Conservation (phyloP, 2,113 vertebrate genomes). For the Oryzias curvinotus region DNA sequence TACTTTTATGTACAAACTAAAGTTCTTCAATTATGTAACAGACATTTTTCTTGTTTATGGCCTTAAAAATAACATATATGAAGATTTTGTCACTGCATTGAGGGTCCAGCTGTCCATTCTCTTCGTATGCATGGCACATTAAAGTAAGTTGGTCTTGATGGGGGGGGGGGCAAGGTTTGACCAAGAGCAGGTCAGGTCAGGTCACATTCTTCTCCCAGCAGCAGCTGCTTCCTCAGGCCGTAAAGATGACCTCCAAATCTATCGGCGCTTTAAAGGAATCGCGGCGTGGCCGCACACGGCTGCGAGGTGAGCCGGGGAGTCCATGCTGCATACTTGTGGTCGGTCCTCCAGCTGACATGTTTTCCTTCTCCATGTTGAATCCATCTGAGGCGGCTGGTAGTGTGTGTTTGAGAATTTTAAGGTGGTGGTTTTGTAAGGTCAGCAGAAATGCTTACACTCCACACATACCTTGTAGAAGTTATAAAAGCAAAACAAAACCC, state of each 20-base stretch:
- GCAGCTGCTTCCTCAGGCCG: slow-evolving; percentile 71
- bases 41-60: too few species aligned
- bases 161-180: slow-evolving; percentile 23
- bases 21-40: too few species aligned
- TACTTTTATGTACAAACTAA: too few species aligned
- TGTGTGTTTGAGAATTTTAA: slow-evolving; percentile 17
- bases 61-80: too few species aligned
- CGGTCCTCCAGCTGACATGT: slow-evolving; percentile 9
- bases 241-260: slow-evolving; percentile 51
- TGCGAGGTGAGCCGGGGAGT: slow-evolving; percentile 13
- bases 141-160: slow-evolving; percentile 6
- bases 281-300: slow-evolving; percentile 15
- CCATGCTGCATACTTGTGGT: slow-evolving; percentile 23
- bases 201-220: slow-evolving; percentile 53
- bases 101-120: slow-evolving; percentile 46
- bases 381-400: not conserved
- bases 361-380: slow-evolving; percentile 10
- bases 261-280: slow-evolving; percentile 47
- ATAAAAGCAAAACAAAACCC: too few species aligned
- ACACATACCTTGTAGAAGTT: too few species aligned
- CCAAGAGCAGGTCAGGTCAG: slow-evolving; percentile 66
- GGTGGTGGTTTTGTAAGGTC: not conserved
- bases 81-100: not conserved
- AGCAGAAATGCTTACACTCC: too few species aligned
- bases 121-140: slow-evolving; percentile 11